phyloP scores from a whole-genome alignment of 2,797 vertebrate genomes.

The Adelosebastes latens region DNA sequence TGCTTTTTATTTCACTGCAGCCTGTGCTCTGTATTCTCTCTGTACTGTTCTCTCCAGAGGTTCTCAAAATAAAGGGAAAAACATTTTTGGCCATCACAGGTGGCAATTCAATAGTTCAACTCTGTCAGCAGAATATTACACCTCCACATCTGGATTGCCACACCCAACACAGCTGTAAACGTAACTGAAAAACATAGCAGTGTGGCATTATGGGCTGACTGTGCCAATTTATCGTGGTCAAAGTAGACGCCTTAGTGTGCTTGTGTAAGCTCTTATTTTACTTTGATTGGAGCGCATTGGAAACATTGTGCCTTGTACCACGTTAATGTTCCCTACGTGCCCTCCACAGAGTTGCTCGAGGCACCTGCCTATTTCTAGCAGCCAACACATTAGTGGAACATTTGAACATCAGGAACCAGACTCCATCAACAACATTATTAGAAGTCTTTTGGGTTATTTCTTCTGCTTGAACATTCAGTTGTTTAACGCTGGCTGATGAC shows the following conservation, averaged over 20 bases:
- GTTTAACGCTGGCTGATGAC: conserved; percentile 20
- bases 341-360: conserved; percentile 33
- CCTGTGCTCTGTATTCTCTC: neutral
- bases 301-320: conserved; percentile 29
- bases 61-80: neutral
- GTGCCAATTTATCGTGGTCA: conserved; percentile 6
- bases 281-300: conserved; percentile 18
- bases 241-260: neutral
- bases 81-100: neutral
- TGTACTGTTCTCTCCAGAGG: neutral
- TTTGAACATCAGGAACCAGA: conserved; percentile 37
- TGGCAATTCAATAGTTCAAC: neutral
- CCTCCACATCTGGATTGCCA: conserved; percentile 21
- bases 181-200: conserved; percentile 14
- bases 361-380: conserved; percentile 47
- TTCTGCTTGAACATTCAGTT: conserved; percentile 33
- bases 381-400: conserved; percentile 46
- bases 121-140: neutral
- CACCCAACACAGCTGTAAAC: conserved; percentile 14
- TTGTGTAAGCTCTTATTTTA: conserved; percentile 19
- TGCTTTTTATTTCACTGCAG: neutral
- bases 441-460: conserved; percentile 19
- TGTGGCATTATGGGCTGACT: neutral
- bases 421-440: conserved; percentile 34
- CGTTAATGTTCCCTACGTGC: conserved; percentile 45